Evolutionary conservation across 1,140 invertebrate species (phyloP).

Genomic region (Tribolium castaneum): DNA sequence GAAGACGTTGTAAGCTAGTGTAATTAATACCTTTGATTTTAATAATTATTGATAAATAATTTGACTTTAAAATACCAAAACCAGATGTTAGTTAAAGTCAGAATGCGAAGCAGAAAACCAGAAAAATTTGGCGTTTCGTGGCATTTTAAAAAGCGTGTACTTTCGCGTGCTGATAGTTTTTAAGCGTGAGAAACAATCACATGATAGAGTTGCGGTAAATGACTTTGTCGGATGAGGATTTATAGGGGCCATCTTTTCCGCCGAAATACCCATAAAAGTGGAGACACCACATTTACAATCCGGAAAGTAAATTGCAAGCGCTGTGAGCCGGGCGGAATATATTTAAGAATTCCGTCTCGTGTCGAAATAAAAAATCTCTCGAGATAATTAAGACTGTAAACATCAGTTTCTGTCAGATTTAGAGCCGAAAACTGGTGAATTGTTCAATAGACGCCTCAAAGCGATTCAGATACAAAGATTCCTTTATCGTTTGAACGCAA

Average conservation of each 20-base stretch:
- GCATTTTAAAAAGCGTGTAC: not conserved
- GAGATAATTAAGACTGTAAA: not conserved
- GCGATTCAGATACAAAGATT: not conserved
- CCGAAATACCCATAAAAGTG: conserved; percentile 2
- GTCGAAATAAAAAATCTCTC: not conserved
- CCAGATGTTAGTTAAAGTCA: too few relatives aligned
- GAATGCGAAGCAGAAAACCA: too few relatives aligned
- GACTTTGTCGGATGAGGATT: not conserved
- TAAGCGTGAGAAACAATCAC: conserved; percentile 20
- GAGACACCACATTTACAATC: conserved; percentile 12
- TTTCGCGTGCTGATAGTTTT: not conserved
- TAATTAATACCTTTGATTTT: too few relatives aligned
- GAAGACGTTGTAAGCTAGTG: too few relatives aligned
- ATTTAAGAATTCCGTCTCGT: not conserved
- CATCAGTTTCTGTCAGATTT: not conserved
- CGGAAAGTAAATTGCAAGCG: not conserved
- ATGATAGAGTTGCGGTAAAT: not conserved
- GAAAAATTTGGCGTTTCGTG: too few relatives aligned
- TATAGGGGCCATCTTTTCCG: not conserved
- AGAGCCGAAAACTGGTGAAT: not conserved
- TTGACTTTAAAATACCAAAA: too few relatives aligned
- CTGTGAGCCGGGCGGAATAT: not conserved
- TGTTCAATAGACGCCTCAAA: not conserved
- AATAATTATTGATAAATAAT: too few relatives aligned
- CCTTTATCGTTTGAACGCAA: not conserved